Base-by-base conservation (phyloP, 2,888 invertebrate species). In the Dugesia japonica region DNA sequence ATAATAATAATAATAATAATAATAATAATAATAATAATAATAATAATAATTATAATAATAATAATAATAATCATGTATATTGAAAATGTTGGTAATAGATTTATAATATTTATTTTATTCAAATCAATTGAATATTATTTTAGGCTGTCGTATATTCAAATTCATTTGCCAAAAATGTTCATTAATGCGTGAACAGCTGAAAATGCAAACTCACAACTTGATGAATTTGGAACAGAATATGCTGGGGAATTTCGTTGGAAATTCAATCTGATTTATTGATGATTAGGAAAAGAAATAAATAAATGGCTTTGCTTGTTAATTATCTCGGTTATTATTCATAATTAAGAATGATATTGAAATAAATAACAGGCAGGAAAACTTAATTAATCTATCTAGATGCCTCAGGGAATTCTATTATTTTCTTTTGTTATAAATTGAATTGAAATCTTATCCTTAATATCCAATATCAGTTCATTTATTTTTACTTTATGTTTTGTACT, bases 151-250 rank as follows among this genome's bases (percentile, higher is more conserved):
- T 23, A 56, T 56, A 56, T 56, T 13, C n/a, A 56, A 56, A 56
- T 56, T 56, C 23, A 56, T 13, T 56, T 56, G 56, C 56, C 56
- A n/a, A n/a, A 56, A 56, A 56, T 56, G 56, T 56, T 56, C 56
- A 23, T 4, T 56, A 23, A 56, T 56, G 56, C 56, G 56, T 56
- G 56, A 56, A 56, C 56, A 56, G 23, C 56, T 56, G 56, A 56
- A 56, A 56, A 56, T 56, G 56, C 56, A 56, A 56, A 56, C 56
- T 56, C 56, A 56, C 56, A 56, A 56, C 56, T 56, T 56, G 56
- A 56, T 13, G 56, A 56, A 56, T 56, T 56, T 56, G 56, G 56
- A 56, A 56, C 56, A n/a, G n/a, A 56, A 56, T 56, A n/a, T 23
- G 56, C n/a, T 56, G 56, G 56, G 17, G n/a, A 56, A 56, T 56